A percentile compares a stretch with the other conserved stretches of the same genome.
These are phyloP conservation scores for Cacoxenus indagator DNA, from an alignment of 2,888 invertebrate species.

Conservation along the genomic window DNA sequence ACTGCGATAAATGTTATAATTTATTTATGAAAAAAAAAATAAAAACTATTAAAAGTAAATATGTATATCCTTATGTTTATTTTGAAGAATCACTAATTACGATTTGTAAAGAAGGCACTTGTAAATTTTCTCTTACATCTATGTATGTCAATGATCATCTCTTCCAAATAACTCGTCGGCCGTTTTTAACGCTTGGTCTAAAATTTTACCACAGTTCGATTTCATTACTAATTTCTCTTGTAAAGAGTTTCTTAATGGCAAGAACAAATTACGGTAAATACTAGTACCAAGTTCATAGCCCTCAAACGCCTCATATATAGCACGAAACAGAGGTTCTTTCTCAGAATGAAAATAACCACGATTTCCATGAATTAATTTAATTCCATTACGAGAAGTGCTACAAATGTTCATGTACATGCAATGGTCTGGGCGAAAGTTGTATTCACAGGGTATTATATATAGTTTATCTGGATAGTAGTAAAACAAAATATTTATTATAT, in stretches of 20 bases:
- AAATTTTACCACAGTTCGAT: slow-evolving; percentile 78
- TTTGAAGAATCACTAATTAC: too few relatives aligned
- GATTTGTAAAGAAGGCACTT: too few relatives aligned
- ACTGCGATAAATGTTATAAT: too few relatives aligned
- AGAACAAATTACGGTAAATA: slow-evolving; percentile 56
- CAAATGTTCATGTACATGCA: slow-evolving; percentile 96
- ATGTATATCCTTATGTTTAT: too few relatives aligned
- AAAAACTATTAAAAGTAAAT: too few relatives aligned
- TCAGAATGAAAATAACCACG: slow-evolving; percentile 87
- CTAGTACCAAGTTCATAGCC: slow-evolving; percentile 75
- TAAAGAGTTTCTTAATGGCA: slow-evolving; percentile 67
- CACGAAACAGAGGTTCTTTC: slow-evolving; percentile 88
- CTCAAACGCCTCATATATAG: slow-evolving; percentile 75
- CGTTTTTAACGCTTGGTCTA: slow-evolving; percentile 72
- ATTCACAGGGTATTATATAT: slow-evolving; percentile 84
- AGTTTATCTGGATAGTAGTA: slow-evolving; percentile 85
- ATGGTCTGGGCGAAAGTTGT: slow-evolving; percentile 95
- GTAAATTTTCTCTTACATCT: too few relatives aligned
- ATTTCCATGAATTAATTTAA: slow-evolving; percentile 90
- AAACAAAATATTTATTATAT: slow-evolving; percentile 89
- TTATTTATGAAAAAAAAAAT: too few relatives aligned
- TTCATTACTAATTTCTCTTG: slow-evolving; percentile 73
- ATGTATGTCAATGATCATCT: too few relatives aligned
- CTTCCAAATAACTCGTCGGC: slow-evolving; percentile 69
- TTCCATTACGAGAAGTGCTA: slow-evolving; percentile 74